Conservation (phyloP, 2,797 vertebrate genomes). For the Lagocephalus sceleratus region DNA sequence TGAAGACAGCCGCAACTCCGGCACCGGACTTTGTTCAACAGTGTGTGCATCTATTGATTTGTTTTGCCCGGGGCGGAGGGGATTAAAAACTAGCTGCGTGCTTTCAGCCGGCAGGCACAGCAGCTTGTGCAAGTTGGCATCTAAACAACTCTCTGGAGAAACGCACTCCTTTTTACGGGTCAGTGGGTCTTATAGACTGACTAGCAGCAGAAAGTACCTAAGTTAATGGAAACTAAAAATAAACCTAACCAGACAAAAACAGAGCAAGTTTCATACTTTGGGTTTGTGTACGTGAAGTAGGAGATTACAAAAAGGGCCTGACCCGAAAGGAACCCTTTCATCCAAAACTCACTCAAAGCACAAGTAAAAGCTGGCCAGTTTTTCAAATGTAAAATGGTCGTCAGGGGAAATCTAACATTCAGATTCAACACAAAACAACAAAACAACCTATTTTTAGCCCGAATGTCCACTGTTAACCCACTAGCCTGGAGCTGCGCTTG, state of each 20-base stretch:
- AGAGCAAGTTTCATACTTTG: neutral
- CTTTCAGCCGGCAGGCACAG: conserved; percentile 42
- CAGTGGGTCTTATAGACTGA: conserved; percentile 42
- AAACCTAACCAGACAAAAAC: conserved; percentile 36
- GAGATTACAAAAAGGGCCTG: conserved; percentile 12
- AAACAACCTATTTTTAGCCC: too few species aligned
- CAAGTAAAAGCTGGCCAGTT: too few species aligned
- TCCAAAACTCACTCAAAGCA: too few species aligned
- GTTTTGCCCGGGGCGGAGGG: conserved; percentile 26
- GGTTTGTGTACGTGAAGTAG: neutral
- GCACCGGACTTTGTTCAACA: conserved; percentile 12
- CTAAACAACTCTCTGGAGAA: conserved; percentile 56
- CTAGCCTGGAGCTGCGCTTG: too few species aligned
- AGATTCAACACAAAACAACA: too few species aligned
- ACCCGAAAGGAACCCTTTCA: neutral
- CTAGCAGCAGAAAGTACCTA: conserved; percentile 44
- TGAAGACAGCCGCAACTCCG: neutral
- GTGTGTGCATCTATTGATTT: conserved; percentile 37
- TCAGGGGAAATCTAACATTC: too few species aligned
- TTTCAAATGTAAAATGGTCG: too few species aligned
- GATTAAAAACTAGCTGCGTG: conserved; percentile 45
- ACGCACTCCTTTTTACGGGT: conserved; percentile 50
- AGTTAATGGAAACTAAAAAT: conserved; percentile 55
- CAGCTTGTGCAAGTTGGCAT: conserved; percentile 55
- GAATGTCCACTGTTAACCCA: too few species aligned